These are phyloP conservation scores for Ailuropoda melanoleuca DNA, from an alignment of 2,113 vertebrate genomes.

Conservation along the genomic window DNA sequence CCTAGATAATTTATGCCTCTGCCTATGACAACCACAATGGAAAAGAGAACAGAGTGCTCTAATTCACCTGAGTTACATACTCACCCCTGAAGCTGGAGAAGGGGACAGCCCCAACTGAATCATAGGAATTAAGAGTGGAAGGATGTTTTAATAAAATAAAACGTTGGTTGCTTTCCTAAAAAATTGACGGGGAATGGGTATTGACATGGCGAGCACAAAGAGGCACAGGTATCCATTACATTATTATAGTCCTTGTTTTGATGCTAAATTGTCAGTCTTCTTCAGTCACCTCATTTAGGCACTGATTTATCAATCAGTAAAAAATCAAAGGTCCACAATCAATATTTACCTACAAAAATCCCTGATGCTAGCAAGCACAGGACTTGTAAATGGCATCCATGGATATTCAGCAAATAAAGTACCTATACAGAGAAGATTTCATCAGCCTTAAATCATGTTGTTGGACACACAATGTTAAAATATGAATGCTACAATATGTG, in stretches of 20 bases:
- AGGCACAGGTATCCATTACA: neutral
- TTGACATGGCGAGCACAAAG: neutral
- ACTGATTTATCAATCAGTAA: slow-evolving; percentile 61
- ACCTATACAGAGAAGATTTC: neutral
- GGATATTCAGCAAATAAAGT: slow-evolving; percentile 12
- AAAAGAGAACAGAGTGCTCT: neutral
- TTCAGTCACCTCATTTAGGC: neutral
- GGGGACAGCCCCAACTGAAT: neutral
- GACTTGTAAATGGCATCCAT: slow-evolving; percentile 22
- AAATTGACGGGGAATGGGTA: neutral
- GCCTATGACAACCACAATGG: neutral
- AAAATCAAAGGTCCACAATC: slow-evolving; percentile 32
- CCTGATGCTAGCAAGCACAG: slow-evolving; percentile 45
- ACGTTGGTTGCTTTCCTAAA: neutral
- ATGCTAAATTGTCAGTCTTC: neutral
- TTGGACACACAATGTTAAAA: neutral
- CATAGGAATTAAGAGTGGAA: neutral
- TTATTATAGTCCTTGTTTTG: neutral
- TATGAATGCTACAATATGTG: slow-evolving; percentile 3
- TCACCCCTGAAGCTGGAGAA: neutral
- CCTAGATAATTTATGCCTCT: neutral
- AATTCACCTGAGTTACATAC: neutral
- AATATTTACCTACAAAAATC: slow-evolving; percentile 58
- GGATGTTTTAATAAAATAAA: slow-evolving; percentile 22
- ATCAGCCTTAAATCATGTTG: slow-evolving; percentile 1